Evolutionary conservation across 1,140 invertebrate genomes (phyloP), one percentile per base, ranked within the genome.

Genomic region (Diabrotica virgifera): DNA sequence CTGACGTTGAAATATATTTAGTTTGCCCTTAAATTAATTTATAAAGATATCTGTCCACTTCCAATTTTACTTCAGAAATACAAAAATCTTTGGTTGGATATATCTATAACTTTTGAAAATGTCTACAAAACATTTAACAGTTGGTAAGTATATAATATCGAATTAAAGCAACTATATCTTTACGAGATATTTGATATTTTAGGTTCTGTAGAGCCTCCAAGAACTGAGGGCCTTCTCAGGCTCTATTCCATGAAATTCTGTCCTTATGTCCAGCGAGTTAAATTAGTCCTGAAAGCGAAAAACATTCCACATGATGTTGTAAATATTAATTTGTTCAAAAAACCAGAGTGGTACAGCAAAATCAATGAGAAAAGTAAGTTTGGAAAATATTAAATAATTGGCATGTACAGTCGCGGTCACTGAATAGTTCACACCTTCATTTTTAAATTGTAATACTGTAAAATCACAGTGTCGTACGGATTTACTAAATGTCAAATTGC

Each of bases 191-290:
- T 9, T 57, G 5, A n/a, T 57, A 59, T 65, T n/a, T 64, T 77
- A 91, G 90, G 88, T 51, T 85, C 86, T 3, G 70, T 77, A 3
- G 84, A 84, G 5, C 90, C 90, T 0, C 83, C 88, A 5, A 72
- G 86, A 5, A 75, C 82, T 13, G 78, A 83, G 65, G 91, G 87
- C 1, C 87, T 88, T 72, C 74, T 94, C 50, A 85, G 93, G 2
- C 77, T 96, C 0, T 96, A 95, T 78, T 92, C 88, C 50, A 97
- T 92, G 94, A 83, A 92, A 67, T 96, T 90, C 76, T 97, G 95
- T 77, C 95, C 95, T 0, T 97, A 87, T 75, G 93, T 93, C 0
- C 90, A 96, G 72, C 84, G 95, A 65, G 86, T 89, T 40, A 84
- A 93, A 66, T 82, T 96, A 2, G 89, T 94, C 2, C 78, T 96